Evolutionary conservation across 2,797 vertebrate genomes (phyloP).

Genomic region (Halcyon chelicuti): DNA sequence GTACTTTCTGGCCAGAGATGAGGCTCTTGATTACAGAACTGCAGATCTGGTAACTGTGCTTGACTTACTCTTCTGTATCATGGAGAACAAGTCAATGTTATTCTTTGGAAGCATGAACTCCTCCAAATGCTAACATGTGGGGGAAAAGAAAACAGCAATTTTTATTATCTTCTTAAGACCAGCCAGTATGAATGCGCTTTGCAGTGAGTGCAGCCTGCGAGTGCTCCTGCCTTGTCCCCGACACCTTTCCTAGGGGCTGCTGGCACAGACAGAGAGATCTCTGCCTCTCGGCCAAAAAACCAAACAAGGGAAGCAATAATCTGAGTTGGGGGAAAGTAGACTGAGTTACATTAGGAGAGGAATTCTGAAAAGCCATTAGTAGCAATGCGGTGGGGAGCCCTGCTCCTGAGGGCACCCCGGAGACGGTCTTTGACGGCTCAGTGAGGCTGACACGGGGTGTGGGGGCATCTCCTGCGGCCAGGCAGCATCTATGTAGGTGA

Average conservation of each 20-base stretch:
- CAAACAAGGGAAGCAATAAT: neutral
- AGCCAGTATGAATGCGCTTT: neutral
- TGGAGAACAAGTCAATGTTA: neutral
- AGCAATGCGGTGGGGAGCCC: neutral
- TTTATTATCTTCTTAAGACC: neutral
- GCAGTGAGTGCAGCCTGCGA: fast-evolving
- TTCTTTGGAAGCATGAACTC: neutral
- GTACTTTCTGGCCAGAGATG: neutral
- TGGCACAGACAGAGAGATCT: neutral
- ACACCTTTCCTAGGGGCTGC: neutral
- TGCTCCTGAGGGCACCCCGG: neutral
- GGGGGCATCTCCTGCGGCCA: neutral
- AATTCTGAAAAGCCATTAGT: neutral
- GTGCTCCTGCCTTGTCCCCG: neutral
- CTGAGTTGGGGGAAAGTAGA: neutral
- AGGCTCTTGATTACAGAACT: slow-evolving; percentile 18
- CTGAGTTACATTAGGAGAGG: neutral
- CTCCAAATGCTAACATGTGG: neutral
- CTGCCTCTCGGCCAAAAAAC: fast-evolving
- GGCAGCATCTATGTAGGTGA: neutral
- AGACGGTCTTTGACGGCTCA: neutral
- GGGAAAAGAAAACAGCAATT: neutral
- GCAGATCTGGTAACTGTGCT: neutral
- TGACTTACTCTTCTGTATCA: neutral
- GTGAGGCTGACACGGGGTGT: fast-evolving